Evolutionary conservation across 2,113 vertebrate species (phyloP), one percentile per base, ranked within the genome.

Genomic region (Nerophis ophidion): DNA sequence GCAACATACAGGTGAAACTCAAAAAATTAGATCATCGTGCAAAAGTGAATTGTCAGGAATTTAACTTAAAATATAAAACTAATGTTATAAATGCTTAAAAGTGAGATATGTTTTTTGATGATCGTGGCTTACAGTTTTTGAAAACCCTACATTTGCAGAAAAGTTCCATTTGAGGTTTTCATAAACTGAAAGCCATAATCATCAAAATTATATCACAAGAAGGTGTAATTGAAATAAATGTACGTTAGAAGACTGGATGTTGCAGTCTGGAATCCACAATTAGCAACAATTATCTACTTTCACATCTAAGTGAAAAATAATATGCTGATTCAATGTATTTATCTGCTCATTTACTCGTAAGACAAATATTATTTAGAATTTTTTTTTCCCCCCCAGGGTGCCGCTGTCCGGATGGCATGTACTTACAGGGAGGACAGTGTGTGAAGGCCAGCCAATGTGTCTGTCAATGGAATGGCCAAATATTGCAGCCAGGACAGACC

Each of bases 371-470:
- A 61, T 60, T 1, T 33, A 54, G 42, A 35, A 14, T 68, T 1
- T 53, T 58, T 44, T 4, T 16, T 4, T 8, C 7, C 2, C 1
- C 35, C 46, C 65, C 65, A 95, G 93, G 93, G 1, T 95, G 94
- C 63, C 90, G 88, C 40, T 95, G 95, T 71, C 90, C 89, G 0
- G 19, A 57, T 0, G 90, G 88, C 14, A 83, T 91, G 4, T 87
- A 89, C 63, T 83, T 95, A 8, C 91, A 92, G 54, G 88, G 86
- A 0, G 77, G 86, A 0, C 66, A 1, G 6, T 96, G 95, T 65
- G 91, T 94, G 48, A 88, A 84, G 4, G 71, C 86, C 74, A 91
- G 90, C 48, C 78, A 79, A 35, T 97, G 94, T 68, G 79, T 83
- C 7, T 97, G 94, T 70, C 70, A 85, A 2, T 87, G 86, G 82